phyloP scores from a whole-genome alignment of 2,797 vertebrate species.

The Tragelaphus eurycerus region DNA sequence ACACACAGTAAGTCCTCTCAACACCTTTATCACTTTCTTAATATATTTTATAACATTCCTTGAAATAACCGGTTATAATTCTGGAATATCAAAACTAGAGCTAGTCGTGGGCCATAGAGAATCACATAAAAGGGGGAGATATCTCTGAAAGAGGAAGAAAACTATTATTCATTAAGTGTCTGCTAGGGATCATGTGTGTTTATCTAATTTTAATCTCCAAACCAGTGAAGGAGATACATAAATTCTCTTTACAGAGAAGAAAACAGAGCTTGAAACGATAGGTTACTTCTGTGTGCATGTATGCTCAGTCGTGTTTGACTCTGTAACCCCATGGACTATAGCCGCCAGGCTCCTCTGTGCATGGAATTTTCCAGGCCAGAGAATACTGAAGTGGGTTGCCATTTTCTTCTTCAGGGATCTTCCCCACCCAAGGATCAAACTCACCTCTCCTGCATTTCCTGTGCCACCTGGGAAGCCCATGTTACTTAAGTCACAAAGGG shows the following conservation, averaged over 20 bases:
- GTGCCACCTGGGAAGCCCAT: not conserved
- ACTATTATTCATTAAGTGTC: not conserved
- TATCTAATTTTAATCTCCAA: conserved; percentile 42
- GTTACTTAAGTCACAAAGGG: not conserved
- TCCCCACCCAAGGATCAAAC: not conserved
- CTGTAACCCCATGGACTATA: not conserved
- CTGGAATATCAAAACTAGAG: conserved; percentile 35
- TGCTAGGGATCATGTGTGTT: not conserved
- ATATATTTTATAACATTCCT: conserved; percentile 8
- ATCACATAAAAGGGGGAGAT: not conserved
- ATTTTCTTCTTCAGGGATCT: not conserved
- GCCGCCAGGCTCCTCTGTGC: not conserved
- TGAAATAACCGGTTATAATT: conserved; percentile 19
- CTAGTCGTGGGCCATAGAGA: conserved; percentile 6
- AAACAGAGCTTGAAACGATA: conserved; percentile 14
- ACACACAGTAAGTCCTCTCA: not conserved
- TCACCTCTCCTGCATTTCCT: not conserved
- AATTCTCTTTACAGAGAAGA: not conserved
- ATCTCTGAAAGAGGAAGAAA: conserved; percentile 22
- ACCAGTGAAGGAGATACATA: not conserved
- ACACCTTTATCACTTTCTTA: not conserved
- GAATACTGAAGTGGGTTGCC: not conserved
- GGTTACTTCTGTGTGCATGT: not conserved
- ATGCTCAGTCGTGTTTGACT: not conserved
- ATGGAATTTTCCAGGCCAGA: not conserved